phyloP scores from a whole-genome alignment of 2,797 vertebrate species.

The Sebastes diaconus region DNA sequence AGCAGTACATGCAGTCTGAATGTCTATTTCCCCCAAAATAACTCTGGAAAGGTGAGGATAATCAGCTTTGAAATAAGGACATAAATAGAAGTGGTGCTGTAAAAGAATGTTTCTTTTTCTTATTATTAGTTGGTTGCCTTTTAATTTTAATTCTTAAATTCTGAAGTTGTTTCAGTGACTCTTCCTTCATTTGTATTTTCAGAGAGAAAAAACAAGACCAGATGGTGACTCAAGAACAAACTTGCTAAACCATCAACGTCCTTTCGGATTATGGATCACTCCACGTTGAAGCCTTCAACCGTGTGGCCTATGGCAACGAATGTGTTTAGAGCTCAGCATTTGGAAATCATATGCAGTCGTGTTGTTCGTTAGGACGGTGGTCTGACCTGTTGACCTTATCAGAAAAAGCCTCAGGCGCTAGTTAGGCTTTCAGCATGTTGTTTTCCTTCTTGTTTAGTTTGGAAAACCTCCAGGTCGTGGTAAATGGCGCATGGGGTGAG shows the following conservation, averaged over 20 bases:
- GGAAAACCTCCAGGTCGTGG: constrained; percentile 51
- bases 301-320: not conserved
- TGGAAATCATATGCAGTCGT: constrained; percentile 17
- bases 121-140: not conserved
- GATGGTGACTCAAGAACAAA: constrained; percentile 45
- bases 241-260: constrained; percentile 29
- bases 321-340: constrained; percentile 24
- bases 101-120: not conserved
- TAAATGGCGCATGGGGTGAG: constrained; percentile 50
- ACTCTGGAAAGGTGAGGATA: constrained; percentile 15
- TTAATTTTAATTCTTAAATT: not conserved
- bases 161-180: not conserved
- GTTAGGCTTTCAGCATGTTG: constrained; percentile 26
- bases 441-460: constrained; percentile 59
- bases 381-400: constrained; percentile 47
- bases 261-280: constrained; percentile 23
- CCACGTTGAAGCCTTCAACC: not conserved
- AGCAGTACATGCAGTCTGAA: constrained; percentile 3
- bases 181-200: constrained; percentile 40
- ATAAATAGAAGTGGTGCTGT: not conserved
- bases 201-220: constrained; percentile 49
- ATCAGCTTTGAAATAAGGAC: not conserved
- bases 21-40: not conserved
- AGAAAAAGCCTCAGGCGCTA: constrained; percentile 21
- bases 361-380: constrained; percentile 10